Conservation (phyloP, 2,888 invertebrate genomes). For the Phyllotreta striolata region DNA sequence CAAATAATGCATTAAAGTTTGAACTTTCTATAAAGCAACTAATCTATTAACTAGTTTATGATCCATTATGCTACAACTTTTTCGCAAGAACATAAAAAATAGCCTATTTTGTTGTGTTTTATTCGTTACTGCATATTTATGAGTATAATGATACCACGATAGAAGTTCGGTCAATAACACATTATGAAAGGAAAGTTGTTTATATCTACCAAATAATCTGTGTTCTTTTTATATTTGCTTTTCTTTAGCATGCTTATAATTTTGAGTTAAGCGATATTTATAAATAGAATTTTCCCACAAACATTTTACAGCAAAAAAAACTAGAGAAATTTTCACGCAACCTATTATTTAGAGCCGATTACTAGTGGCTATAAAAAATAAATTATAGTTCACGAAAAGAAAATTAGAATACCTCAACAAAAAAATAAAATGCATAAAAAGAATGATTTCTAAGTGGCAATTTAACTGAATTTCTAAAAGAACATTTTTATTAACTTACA, state of each 20-base stretch:
- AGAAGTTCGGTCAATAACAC: constrained; percentile 24
- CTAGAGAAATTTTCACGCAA: constrained; percentile 18
- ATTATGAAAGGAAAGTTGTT: constrained; percentile 21
- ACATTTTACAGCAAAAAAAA: constrained; percentile 4
- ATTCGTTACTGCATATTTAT: constrained; percentile 15
- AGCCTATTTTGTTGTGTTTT: constrained; percentile 1
- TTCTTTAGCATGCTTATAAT: constrained; percentile 18
- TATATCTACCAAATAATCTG: constrained; percentile 14
- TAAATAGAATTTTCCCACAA: constrained; percentile 26
- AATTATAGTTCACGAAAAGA: too few relatives aligned
- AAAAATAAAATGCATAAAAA: too few relatives aligned
- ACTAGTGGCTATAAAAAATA: neutral
- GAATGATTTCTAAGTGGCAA: too few relatives aligned
- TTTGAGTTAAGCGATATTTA: constrained; percentile 24
- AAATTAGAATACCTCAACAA: too few relatives aligned
- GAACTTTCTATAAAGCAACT: neutral
- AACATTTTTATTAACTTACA: constrained; percentile 66
- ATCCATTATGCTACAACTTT: neutral
- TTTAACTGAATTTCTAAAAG: neutral
- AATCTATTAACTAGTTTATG: neutral
- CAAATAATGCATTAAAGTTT: neutral
- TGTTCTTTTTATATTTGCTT: constrained; percentile 25
- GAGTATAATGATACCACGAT: constrained; percentile 21
- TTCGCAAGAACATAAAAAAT: constrained; percentile 1
- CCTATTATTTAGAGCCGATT: constrained; percentile 14